Evolutionary conservation across 1,140 invertebrate species (phyloP).

Genomic region (Catajapyx aquilonaris): DNA sequence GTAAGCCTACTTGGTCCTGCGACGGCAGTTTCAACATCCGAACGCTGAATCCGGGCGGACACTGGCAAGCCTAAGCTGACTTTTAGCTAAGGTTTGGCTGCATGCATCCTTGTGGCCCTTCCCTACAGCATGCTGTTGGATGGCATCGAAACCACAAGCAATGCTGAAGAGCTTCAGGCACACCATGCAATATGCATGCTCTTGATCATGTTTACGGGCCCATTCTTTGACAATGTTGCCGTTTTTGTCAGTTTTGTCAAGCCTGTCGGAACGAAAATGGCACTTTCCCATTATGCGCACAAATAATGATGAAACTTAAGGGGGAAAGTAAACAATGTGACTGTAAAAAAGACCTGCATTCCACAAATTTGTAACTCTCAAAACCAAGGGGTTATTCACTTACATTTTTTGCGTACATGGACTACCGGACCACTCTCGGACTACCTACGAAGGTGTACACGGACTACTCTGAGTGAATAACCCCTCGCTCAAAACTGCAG

Average conservation of each 20-base stretch:
- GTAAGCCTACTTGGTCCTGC: background rate
- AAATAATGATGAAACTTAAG: no score
- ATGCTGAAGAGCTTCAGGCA: background rate
- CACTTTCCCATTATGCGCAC: constrained; percentile 1
- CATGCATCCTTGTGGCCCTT: background rate
- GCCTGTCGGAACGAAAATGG: background rate
- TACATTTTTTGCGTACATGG: no score
- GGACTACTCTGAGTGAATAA: no score
- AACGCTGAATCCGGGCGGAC: background rate
- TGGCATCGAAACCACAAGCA: background rate
- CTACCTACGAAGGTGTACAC: no score
- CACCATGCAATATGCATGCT: background rate
- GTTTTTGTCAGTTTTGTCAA: background rate
- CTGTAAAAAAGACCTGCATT: no score
- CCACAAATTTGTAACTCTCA: no score
- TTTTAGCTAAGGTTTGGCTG: background rate
- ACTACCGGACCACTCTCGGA: no score
- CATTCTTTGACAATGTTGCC: background rate
- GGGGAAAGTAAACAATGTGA: no score
- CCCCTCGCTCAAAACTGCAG: no score
- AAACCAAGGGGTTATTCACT: no score
- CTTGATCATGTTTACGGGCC: background rate
- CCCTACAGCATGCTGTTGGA: background rate
- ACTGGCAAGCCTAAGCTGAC: background rate
- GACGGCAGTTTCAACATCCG: background rate